Evolutionary conservation across 2,797 vertebrate species (phyloP), one percentile per base, ranked within the genome.

Genomic region (Hylomyscus alleni): DNA sequence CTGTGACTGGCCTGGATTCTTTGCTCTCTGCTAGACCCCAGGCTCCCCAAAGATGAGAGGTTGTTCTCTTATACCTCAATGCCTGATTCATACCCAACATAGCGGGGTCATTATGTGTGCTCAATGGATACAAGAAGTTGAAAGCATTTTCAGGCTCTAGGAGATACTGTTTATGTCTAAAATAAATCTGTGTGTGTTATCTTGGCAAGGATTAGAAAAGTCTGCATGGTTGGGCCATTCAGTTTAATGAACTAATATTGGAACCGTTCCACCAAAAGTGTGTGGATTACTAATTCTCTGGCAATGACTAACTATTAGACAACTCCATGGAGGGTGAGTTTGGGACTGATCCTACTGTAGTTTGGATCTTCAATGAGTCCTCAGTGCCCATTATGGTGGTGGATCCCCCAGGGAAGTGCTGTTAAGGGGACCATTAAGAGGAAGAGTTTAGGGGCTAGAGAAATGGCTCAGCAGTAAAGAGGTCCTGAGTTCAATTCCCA

Each of bases 151-250:
- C 67, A 65, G n/a, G 26, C 65, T 89, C 82, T 75, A 20, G 40
- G n/a, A 54, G 67, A 72, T 58, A 47, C 62, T 60, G 24, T 81
- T 72, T 76, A 47, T 67, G 37, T 76, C 90, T 88, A 75, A 95
- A 29, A 78, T 69, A 85, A 72, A 92, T 50, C 17, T n/a, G 19
- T 50, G 19, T 29, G 50, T 67, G 9, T n/a, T 56, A 52, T 76
- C 69, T 82, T 95, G 34, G 44, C 50, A 77, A 75, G 15, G 10
- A n/a, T 62, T 54, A 88, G 44, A 22, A 60, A 78, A 54, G 54
- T 54, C 17, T 54, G 44, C 50, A 12, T n/a, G 40, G 29, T 78
- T 15, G 56, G 85, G 40, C 40, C 58, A 34, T 67, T 77, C 58
- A 75, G 22, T 19, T 95, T 58, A 69, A 78, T 92, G 34, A 77